These are phyloP conservation scores for Sphenopsis melanotis DNA, from an alignment of 2,797 vertebrate species.

Conservation along the genomic window DNA sequence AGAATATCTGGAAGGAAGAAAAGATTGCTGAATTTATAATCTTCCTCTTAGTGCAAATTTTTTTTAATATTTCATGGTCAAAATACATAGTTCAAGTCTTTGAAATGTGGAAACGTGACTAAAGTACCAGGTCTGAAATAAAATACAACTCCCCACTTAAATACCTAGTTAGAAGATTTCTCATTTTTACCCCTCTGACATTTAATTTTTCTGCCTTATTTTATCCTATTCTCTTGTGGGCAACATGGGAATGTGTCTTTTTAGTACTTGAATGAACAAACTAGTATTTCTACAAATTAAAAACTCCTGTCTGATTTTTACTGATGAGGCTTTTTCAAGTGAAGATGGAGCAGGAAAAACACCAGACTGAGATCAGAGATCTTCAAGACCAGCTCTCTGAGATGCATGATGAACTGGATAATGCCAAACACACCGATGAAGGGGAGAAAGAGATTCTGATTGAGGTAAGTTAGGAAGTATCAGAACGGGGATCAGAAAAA, in stretches of 20 bases:
- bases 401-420: conserved; percentile 96
- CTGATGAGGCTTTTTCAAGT: conserved; percentile 89
- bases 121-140: not conserved
- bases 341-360: conserved; percentile 94
- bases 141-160: not conserved
- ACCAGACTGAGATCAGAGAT: conserved; percentile 95
- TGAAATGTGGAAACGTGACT: not conserved
- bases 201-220: not conserved
- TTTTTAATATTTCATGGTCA: not conserved
- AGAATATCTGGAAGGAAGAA: not conserved
- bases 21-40: not conserved
- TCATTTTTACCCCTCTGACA: not conserved
- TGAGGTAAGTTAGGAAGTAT: conserved; percentile 74
- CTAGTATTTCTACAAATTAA: not conserved
- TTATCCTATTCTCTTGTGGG: not conserved
- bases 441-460: conserved; percentile 84
- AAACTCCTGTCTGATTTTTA: not conserved
- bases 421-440: conserved; percentile 82
- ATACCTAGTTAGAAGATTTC: not conserved
- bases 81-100: not conserved
- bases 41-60: not conserved
- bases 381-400: conserved; percentile 98
- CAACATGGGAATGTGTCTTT: not conserved
- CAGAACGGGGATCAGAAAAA: not conserved
- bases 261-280: not conserved